Evolutionary conservation across 1,140 invertebrate species (phyloP).

Genomic region (Eriocheir sinensis): DNA sequence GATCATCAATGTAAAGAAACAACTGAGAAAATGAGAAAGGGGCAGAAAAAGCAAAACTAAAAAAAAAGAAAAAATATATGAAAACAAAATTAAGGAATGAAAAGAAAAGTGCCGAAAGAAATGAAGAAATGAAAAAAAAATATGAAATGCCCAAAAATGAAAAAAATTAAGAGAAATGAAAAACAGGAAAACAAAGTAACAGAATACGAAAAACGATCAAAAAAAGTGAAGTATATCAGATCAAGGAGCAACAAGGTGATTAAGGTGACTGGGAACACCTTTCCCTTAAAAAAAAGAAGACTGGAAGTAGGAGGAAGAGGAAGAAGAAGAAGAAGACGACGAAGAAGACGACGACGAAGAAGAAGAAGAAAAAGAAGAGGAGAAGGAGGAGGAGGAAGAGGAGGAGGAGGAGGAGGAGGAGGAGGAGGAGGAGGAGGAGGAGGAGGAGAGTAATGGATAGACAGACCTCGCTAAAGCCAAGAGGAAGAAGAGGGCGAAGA

Average conservation of each 20-base stretch:
- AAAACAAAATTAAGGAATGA: background rate
- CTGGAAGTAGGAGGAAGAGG: background rate
- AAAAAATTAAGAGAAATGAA: slow-evolving; percentile 16
- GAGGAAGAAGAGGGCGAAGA: background rate
- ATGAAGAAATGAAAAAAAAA: slow-evolving; percentile 4
- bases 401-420: background rate
- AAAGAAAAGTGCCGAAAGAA: background rate
- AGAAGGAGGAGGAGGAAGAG: background rate
- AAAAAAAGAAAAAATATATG: background rate
- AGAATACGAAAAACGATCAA: background rate
- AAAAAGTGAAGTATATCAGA: background rate
- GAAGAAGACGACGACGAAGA: too few relatives aligned
- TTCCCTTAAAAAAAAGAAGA: background rate
- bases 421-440: background rate
- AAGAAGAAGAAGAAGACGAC: too few relatives aligned
- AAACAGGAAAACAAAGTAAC: background rate
- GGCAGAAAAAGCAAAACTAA: too few relatives aligned
- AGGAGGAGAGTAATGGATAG: background rate
- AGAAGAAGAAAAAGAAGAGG: background rate
- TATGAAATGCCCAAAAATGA: too few relatives aligned
- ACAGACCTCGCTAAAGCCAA: too few relatives aligned
- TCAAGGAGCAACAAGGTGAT: background rate
- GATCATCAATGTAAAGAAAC: slow-evolving; percentile 14
- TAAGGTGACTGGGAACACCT: background rate
- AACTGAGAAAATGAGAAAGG: background rate